A percentile compares a stretch with the other conserved stretches of the same genome.
These are phyloP conservation scores for Gallinago stenura DNA, from an alignment of 2,797 vertebrate species.

Conservation along the genomic window DNA sequence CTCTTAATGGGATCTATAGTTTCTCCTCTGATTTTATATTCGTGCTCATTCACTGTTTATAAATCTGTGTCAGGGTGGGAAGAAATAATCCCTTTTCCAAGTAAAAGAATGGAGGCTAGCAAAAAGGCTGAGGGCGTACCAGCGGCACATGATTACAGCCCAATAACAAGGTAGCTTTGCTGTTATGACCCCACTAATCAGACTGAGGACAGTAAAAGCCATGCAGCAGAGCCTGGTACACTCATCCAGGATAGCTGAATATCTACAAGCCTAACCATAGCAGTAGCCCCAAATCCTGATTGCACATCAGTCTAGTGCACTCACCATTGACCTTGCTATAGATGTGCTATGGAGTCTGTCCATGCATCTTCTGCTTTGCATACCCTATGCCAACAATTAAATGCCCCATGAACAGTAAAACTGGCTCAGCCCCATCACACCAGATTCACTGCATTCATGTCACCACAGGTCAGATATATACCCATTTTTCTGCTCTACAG, in stretches of 20 bases:
- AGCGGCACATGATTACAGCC: neutral
- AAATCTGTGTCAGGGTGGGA: neutral
- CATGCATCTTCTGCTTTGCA: neutral
- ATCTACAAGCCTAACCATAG: neutral
- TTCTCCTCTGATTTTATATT: neutral
- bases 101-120: neutral
- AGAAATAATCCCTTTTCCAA: neutral
- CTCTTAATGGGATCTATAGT: neutral
- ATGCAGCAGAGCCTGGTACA: no score
- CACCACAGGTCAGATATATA: neutral
- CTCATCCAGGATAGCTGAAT: neutral
- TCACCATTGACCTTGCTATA: neutral
- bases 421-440: neutral
- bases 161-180: neutral
- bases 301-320: neutral
- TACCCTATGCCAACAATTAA: neutral
- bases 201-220: no score
- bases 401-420: neutral
- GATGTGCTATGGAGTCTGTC: rapidly evolving
- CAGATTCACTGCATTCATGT: neutral
- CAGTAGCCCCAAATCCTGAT: neutral
- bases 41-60: neutral
- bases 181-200: neutral
- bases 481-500: neutral
- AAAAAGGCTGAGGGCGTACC: neutral